phyloP scores from a whole-genome alignment of 2,888 invertebrate genomes.

The Metopia argyrocephala region DNA sequence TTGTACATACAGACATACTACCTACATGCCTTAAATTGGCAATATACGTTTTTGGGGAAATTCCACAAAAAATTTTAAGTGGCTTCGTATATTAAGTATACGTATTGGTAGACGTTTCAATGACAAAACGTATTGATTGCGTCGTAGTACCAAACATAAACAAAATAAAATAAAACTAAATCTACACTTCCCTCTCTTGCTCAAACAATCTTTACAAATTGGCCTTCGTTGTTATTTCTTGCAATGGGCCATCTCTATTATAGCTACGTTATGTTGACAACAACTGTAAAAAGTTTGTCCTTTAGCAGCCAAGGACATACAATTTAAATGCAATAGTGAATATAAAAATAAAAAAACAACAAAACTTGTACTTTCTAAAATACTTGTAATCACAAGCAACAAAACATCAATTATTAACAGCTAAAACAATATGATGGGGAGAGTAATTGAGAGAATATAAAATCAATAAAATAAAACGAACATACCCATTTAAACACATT shows the following conservation, averaged over 20 bases:
- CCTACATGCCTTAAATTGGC: too few relatives aligned
- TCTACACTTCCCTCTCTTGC: too few relatives aligned
- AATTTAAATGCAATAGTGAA: conserved; percentile 31
- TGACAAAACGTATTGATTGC: conserved; percentile 23
- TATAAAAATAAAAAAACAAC: neutral
- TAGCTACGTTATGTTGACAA: conserved; percentile 5
- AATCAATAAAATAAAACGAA: conserved; percentile 51
- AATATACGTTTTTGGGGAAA: neutral
- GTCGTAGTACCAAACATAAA: neutral
- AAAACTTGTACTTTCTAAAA: conserved; percentile 34
- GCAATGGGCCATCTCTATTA: neutral
- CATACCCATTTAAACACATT: neutral
- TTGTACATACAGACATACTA: too few relatives aligned
- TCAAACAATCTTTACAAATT: neutral
- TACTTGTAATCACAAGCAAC: conserved; percentile 53
- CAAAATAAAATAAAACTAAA: neutral
- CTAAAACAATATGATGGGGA: conserved; percentile 7
- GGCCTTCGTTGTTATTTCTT: conserved; percentile 34
- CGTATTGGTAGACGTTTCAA: conserved; percentile 51
- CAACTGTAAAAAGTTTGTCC: conserved; percentile 53
- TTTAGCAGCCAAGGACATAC: conserved; percentile 58
- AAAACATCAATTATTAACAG: conserved; percentile 61
- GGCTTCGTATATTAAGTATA: conserved; percentile 55
- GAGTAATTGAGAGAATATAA: conserved; percentile 21
- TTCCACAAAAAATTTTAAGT: neutral